Evolutionary conservation across 2,797 vertebrate genomes (phyloP).

Genomic region (Parauchenoglanis ngamensis): DNA sequence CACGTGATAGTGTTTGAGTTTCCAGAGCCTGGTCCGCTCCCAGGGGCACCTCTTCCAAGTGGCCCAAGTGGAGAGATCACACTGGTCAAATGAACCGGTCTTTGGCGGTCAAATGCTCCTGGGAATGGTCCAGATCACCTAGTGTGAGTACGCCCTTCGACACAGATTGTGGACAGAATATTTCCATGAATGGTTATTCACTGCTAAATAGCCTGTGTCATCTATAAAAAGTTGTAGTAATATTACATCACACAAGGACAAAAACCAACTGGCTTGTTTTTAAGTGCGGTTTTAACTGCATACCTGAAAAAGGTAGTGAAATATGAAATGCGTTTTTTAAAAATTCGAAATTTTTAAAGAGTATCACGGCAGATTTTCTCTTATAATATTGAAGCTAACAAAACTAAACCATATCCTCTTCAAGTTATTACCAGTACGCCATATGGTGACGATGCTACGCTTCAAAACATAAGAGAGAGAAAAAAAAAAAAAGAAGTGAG

Average conservation of each 20-base stretch:
- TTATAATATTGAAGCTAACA: neutral
- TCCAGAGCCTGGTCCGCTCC: too few relatives aligned
- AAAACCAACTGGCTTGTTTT: neutral
- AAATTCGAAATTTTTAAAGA: neutral
- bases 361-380: neutral
- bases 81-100: too few relatives aligned
- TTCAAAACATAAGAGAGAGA: neutral
- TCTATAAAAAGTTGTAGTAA: neutral
- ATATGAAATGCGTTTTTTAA: neutral
- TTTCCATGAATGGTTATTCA: neutral
- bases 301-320: neutral
- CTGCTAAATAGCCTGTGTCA: neutral
- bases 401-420: neutral
- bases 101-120: too few relatives aligned
- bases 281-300: neutral
- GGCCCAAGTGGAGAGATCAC: too few relatives aligned
- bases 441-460: neutral
- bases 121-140: too few relatives aligned
- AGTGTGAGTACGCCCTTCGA: neutral
- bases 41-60: too few relatives aligned
- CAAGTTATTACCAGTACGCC: neutral
- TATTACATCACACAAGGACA: neutral
- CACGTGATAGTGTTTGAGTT: too few relatives aligned
- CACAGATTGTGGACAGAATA: neutral
- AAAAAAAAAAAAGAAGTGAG: neutral